Percentiles rank a stretch among this genome's conserved stretches.
phyloP scores from a whole-genome alignment of 2,113 vertebrate species.

The Mirounga angustirostris region DNA sequence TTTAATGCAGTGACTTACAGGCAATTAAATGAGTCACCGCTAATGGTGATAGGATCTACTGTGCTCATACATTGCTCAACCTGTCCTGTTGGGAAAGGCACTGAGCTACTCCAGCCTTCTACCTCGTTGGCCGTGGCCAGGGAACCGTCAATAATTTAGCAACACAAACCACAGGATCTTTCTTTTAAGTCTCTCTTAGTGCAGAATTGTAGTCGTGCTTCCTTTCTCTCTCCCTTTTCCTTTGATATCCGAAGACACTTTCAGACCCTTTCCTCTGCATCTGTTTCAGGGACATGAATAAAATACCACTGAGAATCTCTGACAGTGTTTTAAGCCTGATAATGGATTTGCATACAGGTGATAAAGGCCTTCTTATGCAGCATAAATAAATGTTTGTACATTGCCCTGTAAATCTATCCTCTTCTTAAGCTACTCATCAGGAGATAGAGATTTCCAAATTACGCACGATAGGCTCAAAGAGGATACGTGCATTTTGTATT shows the following conservation, averaged over 20 bases:
- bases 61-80: background rate
- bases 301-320: conserved; percentile 42
- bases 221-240: conserved; percentile 36
- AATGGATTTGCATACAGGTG: conserved; percentile 59
- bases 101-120: background rate
- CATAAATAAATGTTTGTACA: conserved; percentile 27
- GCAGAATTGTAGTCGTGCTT: conserved; percentile 6
- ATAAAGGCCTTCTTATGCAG: conserved; percentile 36
- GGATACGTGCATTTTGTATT: background rate
- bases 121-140: background rate
- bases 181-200: background rate
- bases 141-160: conserved; percentile 26
- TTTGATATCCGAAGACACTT: conserved; percentile 62
- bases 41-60: background rate
- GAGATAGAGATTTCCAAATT: conserved; percentile 51
- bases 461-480: background rate
- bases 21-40: background rate
- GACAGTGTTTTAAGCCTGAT: conserved; percentile 29
- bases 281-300: conserved; percentile 47
- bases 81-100: background rate
- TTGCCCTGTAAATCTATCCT: background rate
- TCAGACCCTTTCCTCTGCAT: conserved; percentile 53
- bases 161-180: conserved; percentile 43
- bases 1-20: background rate
- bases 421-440: conserved; percentile 21